A percentile compares a stretch with the other conserved stretches of the same genome.
Conservation (phyloP, 2,113 vertebrate genomes). For the Aviceda subcristata region DNA sequence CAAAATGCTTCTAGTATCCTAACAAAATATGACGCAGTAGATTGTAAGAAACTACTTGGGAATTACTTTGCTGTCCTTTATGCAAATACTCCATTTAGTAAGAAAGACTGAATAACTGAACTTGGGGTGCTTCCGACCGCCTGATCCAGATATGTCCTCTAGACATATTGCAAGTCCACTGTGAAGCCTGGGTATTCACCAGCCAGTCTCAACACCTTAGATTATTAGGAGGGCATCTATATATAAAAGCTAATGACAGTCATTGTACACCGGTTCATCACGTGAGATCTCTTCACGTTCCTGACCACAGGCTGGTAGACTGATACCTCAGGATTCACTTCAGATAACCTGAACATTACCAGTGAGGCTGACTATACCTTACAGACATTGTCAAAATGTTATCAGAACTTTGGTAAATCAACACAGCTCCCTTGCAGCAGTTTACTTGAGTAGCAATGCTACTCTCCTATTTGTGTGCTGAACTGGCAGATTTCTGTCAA, state of each 20-base stretch:
- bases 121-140: neutral
- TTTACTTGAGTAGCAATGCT: neutral
- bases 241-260: neutral
- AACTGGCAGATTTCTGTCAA: neutral
- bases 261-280: neutral
- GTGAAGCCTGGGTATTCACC: neutral
- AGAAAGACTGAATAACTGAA: neutral
- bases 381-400: neutral
- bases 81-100: neutral
- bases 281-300: neutral
- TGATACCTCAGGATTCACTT: neutral
- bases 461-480: neutral
- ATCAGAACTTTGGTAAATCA: neutral
- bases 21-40: neutral
- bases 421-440: neutral
- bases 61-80: neutral
- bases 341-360: neutral
- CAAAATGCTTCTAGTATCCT: neutral
- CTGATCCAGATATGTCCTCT: neutral
- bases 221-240: neutral
- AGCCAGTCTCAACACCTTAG: neutral
- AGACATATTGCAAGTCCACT: neutral
- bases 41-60: neutral
- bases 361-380: neutral
- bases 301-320: neutral